These are phyloP conservation scores for Macaca nemestrina DNA, from an alignment of 2,113 vertebrate species.

Conservation along the genomic window DNA sequence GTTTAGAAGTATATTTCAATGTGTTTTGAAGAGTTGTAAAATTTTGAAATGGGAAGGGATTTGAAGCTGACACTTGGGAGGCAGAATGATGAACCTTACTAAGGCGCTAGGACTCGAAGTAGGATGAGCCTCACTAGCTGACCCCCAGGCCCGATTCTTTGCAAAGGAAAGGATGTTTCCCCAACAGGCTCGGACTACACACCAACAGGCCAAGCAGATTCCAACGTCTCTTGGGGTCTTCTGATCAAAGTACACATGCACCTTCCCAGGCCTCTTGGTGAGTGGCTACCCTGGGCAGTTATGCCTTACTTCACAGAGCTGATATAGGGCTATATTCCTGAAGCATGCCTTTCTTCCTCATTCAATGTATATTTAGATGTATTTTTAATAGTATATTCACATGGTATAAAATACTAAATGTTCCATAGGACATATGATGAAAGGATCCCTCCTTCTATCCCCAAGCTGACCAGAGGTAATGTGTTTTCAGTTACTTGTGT, in stretches of 20 bases:
- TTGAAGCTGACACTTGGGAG: not conserved
- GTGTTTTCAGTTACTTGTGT: not conserved
- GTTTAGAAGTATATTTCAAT: not conserved
- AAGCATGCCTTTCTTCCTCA: not conserved
- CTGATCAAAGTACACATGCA: not conserved
- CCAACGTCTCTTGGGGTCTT: not conserved
- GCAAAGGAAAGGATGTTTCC: not conserved
- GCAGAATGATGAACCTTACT: not conserved
- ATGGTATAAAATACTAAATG: not conserved
- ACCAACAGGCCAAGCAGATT: not conserved
- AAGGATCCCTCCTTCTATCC: not conserved
- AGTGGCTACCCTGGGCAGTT: not conserved
- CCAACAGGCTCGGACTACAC: not conserved
- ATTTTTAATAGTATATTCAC: not conserved
- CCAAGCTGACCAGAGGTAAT: not conserved
- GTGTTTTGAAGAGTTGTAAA: not conserved
- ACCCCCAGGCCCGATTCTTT: not conserved
- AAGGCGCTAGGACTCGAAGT: not conserved
- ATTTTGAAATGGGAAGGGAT: slow-evolving; percentile 22
- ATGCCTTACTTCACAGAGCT: not conserved
- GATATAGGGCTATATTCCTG: not conserved
- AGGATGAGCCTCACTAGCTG: not conserved
- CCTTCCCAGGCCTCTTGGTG: not conserved
- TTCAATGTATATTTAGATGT: not conserved
- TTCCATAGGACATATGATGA: not conserved